Conservation (phyloP, 1,140 invertebrate species). For the Carcinoscorpius rotundicauda region DNA sequence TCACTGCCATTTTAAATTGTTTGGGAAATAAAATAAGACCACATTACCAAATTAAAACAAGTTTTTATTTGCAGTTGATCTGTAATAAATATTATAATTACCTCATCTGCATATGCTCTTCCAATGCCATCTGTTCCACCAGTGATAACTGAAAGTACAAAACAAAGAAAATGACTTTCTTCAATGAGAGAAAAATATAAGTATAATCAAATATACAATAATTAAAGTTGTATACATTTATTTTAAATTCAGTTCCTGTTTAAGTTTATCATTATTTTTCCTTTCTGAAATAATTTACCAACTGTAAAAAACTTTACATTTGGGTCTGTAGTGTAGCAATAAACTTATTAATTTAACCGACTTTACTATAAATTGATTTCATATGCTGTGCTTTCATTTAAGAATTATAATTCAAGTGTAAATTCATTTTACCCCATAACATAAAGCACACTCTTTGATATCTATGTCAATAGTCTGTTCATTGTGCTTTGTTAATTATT, state of each 20-base stretch:
- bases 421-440: too few relatives aligned
- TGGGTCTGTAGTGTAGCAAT: neutral
- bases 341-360: too few relatives aligned
- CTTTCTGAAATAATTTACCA: neutral
- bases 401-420: too few relatives aligned
- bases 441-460: too few relatives aligned
- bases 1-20: neutral
- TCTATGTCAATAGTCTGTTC: too few relatives aligned
- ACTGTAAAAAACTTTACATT: neutral
- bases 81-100: slow-evolving; percentile 3
- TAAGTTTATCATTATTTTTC: neutral
- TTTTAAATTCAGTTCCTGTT: neutral
- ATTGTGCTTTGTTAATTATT: too few relatives aligned
- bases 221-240: neutral
- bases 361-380: too few relatives aligned
- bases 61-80: neutral
- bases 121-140: slow-evolving; percentile 86
- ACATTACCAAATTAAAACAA: slow-evolving; percentile 1
- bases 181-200: too few relatives aligned
- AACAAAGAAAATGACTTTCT: too few relatives aligned
- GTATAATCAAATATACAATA: neutral
- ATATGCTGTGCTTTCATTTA: too few relatives aligned
- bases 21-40: neutral
- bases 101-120: slow-evolving; percentile 65
- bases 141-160: slow-evolving; percentile 49